Percentiles rank a stretch among this genome's conserved stretches.
phyloP scores from a whole-genome alignment of 2,888 invertebrate genomes.

The Pristionchus japonicus region DNA sequence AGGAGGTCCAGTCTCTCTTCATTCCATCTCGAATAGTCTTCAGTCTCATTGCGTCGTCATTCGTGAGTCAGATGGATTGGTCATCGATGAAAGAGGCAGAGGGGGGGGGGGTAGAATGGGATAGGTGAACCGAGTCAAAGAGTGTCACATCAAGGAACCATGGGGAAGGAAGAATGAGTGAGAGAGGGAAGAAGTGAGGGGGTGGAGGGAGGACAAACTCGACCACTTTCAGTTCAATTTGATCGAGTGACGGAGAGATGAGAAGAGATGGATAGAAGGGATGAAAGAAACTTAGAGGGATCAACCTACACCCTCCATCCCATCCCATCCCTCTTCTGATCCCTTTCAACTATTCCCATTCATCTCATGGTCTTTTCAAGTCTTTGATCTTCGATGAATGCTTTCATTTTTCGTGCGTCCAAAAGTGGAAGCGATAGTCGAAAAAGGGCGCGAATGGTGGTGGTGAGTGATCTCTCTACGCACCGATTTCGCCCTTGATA shows the following conservation, averaged over 20 bases:
- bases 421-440: not conserved
- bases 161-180: not conserved
- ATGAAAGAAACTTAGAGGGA: not conserved
- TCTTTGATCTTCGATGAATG: not conserved
- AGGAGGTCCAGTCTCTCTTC: not conserved
- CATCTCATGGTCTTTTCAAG: too few relatives aligned
- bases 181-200: not conserved
- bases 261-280: not conserved
- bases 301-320: not conserved
- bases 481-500: not conserved
- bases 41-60: not conserved
- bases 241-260: constrained; percentile 19
- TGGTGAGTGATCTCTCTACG: not conserved
- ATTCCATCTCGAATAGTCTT: not conserved
- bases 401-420: not conserved
- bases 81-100: not conserved
- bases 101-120: not conserved
- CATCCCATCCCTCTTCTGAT: not conserved
- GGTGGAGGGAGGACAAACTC: constrained; percentile 6
- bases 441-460: too few relatives aligned
- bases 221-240: not conserved
- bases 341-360: not conserved
- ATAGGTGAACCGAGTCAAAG: constrained; percentile 9
- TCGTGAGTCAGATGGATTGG: not conserved
- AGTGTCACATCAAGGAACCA: not conserved